Evolutionary conservation across 37 sponge, comb jelly and placozoan species (phyloP), one percentile per base, ranked within the genome.

Genomic region (Eunapius fragilis): DNA sequence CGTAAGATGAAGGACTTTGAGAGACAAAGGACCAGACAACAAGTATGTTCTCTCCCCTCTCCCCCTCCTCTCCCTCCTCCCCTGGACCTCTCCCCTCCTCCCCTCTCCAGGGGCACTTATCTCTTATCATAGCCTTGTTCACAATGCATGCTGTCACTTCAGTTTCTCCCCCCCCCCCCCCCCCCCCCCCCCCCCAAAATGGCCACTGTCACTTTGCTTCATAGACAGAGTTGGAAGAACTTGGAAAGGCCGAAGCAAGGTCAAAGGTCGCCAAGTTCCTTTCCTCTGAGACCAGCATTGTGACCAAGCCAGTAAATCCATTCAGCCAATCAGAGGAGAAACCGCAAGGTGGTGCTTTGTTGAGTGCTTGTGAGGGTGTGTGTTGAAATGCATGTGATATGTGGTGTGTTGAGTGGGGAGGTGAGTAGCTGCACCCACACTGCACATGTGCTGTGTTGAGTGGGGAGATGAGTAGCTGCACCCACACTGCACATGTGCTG

Each of bases 1-100:
- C 38, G 89, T 22, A 95, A 89, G 41, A 87, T 91, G 89, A 97
- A 97, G 49, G 95, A 91, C 45, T 97, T 87, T 82, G 88, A 92
- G 34, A 92, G 92, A 75, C 97, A 97, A 48, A 77, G 25, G 76
- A 92, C 84, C 76, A 91, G 86, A 68, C 73, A 97, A 3, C 78
- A 87, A 74, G 93, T 92, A 37, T 37, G 81, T 48, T 9, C 47
- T 45, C 4, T 4, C 47, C 9, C n/a, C n/a, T n/a, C n/a, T n/a
- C n/a, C n/a, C n/a, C n/a, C n/a, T n/a, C n/a, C n/a, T n/a, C n/a
- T n/a, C n/a, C n/a, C n/a, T n/a, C n/a, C n/a, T n/a, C n/a, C n/a
- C n/a, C n/a, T n/a, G n/a, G n/a, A n/a, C n/a, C n/a, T n/a, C n/a
- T n/a, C n/a, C n/a, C n/a, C n/a, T n/a, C n/a, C n/a, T n/a, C n/a